Percentiles rank a stretch among this genome's conserved stretches.
Evolutionary conservation across 2,797 vertebrate species (phyloP).

Genomic region (Semaprochilodus insignis): DNA sequence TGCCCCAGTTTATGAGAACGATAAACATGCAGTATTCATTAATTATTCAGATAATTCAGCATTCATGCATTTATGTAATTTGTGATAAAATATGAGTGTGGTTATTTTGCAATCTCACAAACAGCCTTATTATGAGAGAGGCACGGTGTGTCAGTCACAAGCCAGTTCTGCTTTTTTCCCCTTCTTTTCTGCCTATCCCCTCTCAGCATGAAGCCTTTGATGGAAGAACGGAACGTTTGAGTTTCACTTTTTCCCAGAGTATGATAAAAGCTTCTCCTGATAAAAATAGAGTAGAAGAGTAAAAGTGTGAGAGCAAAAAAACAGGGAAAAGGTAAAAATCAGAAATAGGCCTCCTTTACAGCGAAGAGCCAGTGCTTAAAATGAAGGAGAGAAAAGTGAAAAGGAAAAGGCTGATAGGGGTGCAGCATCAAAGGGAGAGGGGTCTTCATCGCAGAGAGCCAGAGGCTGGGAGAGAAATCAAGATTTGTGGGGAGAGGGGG

Average conservation of each 20-base stretch:
- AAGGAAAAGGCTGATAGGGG: constrained; percentile 1
- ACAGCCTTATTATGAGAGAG: constrained; percentile 10
- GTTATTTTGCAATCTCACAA: constrained; percentile 11
- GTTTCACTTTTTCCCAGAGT: constrained; percentile 1
- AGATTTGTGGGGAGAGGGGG: not conserved
- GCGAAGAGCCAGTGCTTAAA: constrained; percentile 19
- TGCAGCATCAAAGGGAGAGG: constrained; percentile 20
- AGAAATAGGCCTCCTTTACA: not conserved
- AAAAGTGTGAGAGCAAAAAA: not conserved
- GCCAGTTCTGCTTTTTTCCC: not conserved
- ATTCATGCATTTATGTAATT: constrained; percentile 36
- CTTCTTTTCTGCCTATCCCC: not conserved
- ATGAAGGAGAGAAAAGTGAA: constrained; percentile 18
- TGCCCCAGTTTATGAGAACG: constrained; percentile 15
- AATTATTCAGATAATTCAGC: constrained; percentile 32
- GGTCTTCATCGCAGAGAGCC: not conserved
- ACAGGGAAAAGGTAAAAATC: not conserved
- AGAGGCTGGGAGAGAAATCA: constrained; percentile 2
- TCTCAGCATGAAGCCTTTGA: not conserved
- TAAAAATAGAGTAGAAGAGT: not conserved
- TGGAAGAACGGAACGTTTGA: not conserved
- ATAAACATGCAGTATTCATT: constrained; percentile 12
- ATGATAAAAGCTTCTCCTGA: constrained; percentile 20
- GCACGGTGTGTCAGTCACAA: not conserved
- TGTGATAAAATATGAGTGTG: constrained; percentile 35